These are phyloP conservation scores for Falco concolor DNA, from an alignment of 2,797 vertebrate genomes.

Conservation along the genomic window DNA sequence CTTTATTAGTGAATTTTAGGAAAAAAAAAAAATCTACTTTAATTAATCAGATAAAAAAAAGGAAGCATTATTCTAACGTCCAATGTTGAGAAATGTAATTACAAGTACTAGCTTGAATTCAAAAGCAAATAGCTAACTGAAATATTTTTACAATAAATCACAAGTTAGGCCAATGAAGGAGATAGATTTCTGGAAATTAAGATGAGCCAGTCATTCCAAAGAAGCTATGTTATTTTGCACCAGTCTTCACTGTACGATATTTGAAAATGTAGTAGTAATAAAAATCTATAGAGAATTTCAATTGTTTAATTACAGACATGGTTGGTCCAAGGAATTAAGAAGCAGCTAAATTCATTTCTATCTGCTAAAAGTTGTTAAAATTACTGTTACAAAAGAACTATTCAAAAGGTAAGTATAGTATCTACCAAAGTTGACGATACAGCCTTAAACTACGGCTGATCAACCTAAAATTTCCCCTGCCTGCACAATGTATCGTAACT, in stretches of 20 bases:
- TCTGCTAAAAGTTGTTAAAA: background rate
- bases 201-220: background rate
- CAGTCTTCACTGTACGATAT: background rate
- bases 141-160: background rate
- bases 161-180: background rate
- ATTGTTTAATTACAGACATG: background rate
- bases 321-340: background rate
- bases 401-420: background rate
- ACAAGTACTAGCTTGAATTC: background rate
- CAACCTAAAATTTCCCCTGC: background rate
- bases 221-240: background rate
- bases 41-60: background rate
- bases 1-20: background rate
- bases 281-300: background rate
- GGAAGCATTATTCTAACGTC: background rate
- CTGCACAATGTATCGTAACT: background rate
- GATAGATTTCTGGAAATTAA: background rate
- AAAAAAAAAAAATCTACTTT: background rate
- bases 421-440: background rate
- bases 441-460: background rate
- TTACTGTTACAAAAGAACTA: background rate
- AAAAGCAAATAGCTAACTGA: background rate
- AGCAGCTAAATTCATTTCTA: background rate
- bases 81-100: background rate
- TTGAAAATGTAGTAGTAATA: background rate